Evolutionary conservation across 2,113 vertebrate genomes (phyloP), one percentile per base, ranked within the genome.

Genomic region (Bagarius yarrelli): DNA sequence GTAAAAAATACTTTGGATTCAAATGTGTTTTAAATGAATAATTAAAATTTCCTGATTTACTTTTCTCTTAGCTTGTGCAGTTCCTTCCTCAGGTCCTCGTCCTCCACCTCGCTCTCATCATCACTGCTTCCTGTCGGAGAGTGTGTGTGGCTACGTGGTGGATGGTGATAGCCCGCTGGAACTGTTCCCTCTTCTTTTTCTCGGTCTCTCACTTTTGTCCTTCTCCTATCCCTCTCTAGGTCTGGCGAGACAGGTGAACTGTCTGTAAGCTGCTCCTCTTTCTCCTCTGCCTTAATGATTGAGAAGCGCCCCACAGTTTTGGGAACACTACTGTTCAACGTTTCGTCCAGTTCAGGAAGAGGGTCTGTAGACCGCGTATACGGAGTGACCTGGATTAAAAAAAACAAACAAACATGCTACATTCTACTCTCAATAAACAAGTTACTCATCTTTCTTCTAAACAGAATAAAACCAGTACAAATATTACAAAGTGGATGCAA

Each of bases 31-130:
- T 18, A 50, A 6, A 50, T 50, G 6, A 69, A 69, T 44, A 5
- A 1, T 40, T 70, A n/a, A 4, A 23, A 55, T 15, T 12, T 34
- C 16, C 4, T 40, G 77, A 79, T 93, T 94, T 89, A 97, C 96
- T 96, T 97, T 87, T 96, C 93, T 88, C 94, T 90, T 56, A 97
- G 92, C 85, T 83, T 93, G 78, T 96, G 95, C 55, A 97, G 91
- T 70, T 96, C 95, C 79, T 85, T 91, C 85, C 91, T 95, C 70
- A 96, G 89, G 71, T 95, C 95, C 82, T 96, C 95, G 78, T 96
- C 95, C 85, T 96, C 96, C 79, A 95, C 86, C 86, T 95, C 95
- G 11, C 94, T 95, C 71, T 95, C 95, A 83, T 95, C 95, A 70
- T 95, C 95, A 23, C 95, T 96, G 88, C 93, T 94, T 90, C 93